Evolutionary conservation across 2,888 invertebrate genomes (phyloP).

Genomic region (Leptinotarsa peninsularis): DNA sequence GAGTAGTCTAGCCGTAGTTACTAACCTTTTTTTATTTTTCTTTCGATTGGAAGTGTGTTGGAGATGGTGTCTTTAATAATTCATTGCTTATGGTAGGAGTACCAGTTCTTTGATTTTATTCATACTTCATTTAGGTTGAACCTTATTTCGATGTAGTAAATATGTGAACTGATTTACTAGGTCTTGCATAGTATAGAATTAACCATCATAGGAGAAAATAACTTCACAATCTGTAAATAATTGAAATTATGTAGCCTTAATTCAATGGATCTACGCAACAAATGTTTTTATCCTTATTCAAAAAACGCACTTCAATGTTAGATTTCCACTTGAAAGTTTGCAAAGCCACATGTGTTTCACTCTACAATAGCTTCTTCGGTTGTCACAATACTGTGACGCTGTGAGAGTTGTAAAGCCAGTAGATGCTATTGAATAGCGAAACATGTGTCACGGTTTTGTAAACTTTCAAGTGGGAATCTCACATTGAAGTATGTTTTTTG

Average conservation of each 20-base stretch:
- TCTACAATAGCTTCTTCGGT: too few relatives aligned
- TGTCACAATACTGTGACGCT: too few relatives aligned
- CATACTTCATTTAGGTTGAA: background rate
- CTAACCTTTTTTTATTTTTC: background rate
- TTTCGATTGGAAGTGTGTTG: background rate
- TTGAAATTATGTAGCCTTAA: background rate
- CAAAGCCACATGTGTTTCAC: too few relatives aligned
- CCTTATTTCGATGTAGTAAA: background rate
- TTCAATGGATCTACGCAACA: background rate
- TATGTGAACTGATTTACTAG: slow-evolving; percentile 6
- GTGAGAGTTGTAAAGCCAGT: too few relatives aligned
- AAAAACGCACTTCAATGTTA: too few relatives aligned
- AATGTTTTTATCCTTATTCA: too few relatives aligned
- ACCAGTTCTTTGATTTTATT: background rate
- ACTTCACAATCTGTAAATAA: slow-evolving; percentile 12
- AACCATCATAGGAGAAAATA: background rate
- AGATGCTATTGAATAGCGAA: too few relatives aligned
- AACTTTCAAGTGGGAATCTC: too few relatives aligned
- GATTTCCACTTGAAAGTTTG: too few relatives aligned
- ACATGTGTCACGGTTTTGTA: too few relatives aligned
- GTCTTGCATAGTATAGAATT: background rate
- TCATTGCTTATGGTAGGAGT: background rate
- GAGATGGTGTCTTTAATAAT: background rate
- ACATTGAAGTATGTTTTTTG: too few relatives aligned
- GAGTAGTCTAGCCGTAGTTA: slow-evolving; percentile 4